phyloP scores from a whole-genome alignment of 2,113 vertebrate genomes.

The Rhineura floridana region DNA sequence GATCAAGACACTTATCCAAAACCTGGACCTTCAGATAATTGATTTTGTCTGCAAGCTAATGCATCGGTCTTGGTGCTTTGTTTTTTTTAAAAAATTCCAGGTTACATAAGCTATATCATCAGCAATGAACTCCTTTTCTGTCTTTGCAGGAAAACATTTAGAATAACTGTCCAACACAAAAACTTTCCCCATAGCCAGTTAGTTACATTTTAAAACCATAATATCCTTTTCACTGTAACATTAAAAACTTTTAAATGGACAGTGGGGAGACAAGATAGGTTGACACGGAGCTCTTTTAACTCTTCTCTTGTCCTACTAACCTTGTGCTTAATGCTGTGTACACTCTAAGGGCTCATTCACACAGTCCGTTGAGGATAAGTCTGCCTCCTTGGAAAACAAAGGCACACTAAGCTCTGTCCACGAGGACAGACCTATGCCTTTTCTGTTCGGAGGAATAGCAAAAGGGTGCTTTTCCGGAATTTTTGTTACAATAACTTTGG shows the following conservation, averaged over 20 bases:
- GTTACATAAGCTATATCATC: slow-evolving; percentile 4
- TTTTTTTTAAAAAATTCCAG: slow-evolving; percentile 2
- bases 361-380: not conserved
- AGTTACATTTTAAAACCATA: slow-evolving; percentile 35
- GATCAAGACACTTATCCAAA: slow-evolving; percentile 30
- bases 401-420: not conserved
- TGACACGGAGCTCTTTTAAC: slow-evolving; percentile 23
- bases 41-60: not conserved
- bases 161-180: not conserved
- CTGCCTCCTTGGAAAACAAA: not conserved
- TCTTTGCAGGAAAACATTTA: slow-evolving; percentile 4
- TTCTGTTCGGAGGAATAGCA: not conserved
- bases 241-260: slow-evolving; percentile 33
- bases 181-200: not conserved
- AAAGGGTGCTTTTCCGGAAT: not conserved
- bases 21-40: slow-evolving; percentile 36
- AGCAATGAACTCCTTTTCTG: slow-evolving; percentile 1
- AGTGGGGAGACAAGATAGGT: slow-evolving; percentile 34
- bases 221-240: rapidly evolving
- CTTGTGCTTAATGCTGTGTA: slow-evolving; percentile 34
- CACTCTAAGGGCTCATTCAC: not conserved
- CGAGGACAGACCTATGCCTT: not conserved
- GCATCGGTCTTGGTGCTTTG: not conserved
- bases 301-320: slow-evolving; percentile 10
- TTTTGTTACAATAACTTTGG: not conserved